Base-by-base conservation (phyloP, 2,888 invertebrate species). In the Caenorhabditis macrosperma region DNA sequence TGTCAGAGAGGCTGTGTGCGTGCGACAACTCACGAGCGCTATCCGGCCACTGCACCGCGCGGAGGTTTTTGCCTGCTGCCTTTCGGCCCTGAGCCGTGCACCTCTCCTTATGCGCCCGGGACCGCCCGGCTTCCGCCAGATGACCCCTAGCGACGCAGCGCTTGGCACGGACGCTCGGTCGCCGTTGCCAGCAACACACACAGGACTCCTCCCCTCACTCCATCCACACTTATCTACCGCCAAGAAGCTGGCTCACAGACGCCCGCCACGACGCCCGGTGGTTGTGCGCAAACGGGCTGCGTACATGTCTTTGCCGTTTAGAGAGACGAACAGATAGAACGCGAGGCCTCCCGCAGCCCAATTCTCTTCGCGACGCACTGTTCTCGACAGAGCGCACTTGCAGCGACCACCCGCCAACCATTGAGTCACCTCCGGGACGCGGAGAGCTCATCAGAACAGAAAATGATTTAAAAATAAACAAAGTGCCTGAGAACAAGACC, bases 61-160 rank as follows among this genome's bases (percentile, higher is more conserved):
- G 85, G 85, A 77, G 78, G 83, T 80, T 88, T 87, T 83, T 84
- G 85, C 85, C 85, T 87, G 86, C 86, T 87, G 83, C 87, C 86
- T 86, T 85, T 82, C 85, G 85, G 87, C 83, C 86, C 87, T 86
- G 85, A 86, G 85, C 86, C 87, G 67, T 85, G 71, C 83, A 80
- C 83, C 81, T 66, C 85, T 86, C 86, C 85, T 87, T 87, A 80
- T 82, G 69, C 85, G 77, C 84, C 85, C 82, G 79, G 84, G 81
- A 78, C 78, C 72, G 33, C 54, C 59, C 55, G 44, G 68, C 84
- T 66, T 85, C 81, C 82, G 83, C 64, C 68, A 63, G 63, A 60
- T 57, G 77, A 48, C 63, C 83, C 83, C 82, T 85, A 74, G 84
- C 77, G 84, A 85, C 85, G 85, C 79, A 81, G 78, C 84, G 85